These are phyloP conservation scores for Hyaena hyaena DNA, from an alignment of 2,113 vertebrate species.

Conservation along the genomic window DNA sequence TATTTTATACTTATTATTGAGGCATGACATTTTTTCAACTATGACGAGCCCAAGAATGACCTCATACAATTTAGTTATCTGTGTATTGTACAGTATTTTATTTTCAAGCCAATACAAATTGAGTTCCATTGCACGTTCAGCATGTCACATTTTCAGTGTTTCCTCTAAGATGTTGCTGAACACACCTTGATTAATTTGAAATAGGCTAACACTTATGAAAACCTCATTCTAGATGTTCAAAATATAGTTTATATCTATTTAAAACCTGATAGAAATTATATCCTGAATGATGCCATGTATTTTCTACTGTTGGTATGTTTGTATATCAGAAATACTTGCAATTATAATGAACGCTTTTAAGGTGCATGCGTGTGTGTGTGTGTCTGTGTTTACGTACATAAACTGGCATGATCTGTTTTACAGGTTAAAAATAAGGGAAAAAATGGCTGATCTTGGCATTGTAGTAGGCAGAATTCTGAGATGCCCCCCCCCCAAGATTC, in stretches of 20 bases:
- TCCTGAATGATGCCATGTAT: not conserved
- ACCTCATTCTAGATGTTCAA: conserved; percentile 44
- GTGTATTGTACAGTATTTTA: not conserved
- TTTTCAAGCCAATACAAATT: conserved; percentile 54
- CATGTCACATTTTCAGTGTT: not conserved
- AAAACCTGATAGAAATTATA: conserved; percentile 60
- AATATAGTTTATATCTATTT: conserved; percentile 61
- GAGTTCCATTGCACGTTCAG: not conserved
- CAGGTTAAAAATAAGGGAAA: not conserved
- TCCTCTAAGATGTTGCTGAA: conserved; percentile 20
- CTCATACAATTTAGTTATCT: not conserved
- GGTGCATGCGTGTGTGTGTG: not conserved
- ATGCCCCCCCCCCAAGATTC: not conserved
- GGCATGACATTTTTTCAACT: not conserved
- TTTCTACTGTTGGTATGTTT: not conserved
- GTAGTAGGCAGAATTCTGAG: not conserved
- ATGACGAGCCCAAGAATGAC: conserved; percentile 43
- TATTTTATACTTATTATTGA: not conserved
- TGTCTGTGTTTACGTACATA: not conserved
- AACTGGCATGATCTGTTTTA: conserved; percentile 4
- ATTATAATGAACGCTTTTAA: not conserved
- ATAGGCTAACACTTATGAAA: conserved; percentile 48
- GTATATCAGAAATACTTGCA: not conserved
- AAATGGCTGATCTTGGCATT: not conserved
- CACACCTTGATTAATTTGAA: conserved; percentile 30